Percentiles rank a stretch among this genome's conserved stretches.
phyloP scores from a whole-genome alignment of 1,140 invertebrate genomes.

The Drosophila obscura region DNA sequence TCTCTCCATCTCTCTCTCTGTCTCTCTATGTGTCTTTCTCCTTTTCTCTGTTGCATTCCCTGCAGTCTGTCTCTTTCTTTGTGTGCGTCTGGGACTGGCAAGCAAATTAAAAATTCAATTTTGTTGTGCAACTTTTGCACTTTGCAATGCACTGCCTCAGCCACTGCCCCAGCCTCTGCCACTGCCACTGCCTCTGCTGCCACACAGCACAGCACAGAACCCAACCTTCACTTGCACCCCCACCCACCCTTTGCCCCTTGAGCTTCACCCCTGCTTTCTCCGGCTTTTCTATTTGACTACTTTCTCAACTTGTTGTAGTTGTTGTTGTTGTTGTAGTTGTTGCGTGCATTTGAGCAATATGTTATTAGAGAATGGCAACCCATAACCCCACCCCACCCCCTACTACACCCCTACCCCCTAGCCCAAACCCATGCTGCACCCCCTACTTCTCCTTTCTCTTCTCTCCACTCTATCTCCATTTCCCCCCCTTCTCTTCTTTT shows the following conservation, averaged over 20 bases:
- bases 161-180: not conserved
- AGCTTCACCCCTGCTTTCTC: no score
- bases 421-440: not conserved
- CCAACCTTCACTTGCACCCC: no score
- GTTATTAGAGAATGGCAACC: conserved; percentile 42
- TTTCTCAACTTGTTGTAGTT: conserved; percentile 10
- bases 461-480: not conserved
- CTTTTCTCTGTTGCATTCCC: not conserved
- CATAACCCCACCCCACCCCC: not conserved
- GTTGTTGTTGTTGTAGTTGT: conserved; percentile 17
- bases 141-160: conserved; percentile 20
- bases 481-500: not conserved
- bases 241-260: not conserved
- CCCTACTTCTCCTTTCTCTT: not conserved
- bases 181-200: not conserved
- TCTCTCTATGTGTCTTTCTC: not conserved
- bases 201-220: no score
- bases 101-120: conserved; percentile 68
- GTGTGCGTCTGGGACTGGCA: conserved; percentile 26
- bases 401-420: not conserved
- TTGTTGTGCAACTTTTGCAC: conserved; percentile 63
- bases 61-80: conserved; percentile 9
- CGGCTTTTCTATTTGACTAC: not conserved
- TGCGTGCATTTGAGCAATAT: conserved; percentile 62
- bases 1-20: not conserved